Evolutionary conservation across 2,888 invertebrate species (phyloP).

Genomic region (Gonocerus acuteangulatus): DNA sequence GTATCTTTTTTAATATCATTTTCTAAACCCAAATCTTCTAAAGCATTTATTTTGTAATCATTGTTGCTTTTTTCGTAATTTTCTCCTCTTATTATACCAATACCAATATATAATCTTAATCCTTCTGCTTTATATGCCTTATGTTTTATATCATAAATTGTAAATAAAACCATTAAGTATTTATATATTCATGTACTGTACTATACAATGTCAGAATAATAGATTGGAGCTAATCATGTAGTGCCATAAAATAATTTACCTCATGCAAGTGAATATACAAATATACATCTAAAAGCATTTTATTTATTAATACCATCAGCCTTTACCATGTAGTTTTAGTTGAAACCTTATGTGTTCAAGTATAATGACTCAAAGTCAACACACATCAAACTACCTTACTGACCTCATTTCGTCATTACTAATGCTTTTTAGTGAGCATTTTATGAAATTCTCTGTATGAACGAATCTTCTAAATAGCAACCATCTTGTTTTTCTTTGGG

Average conservation of each 20-base stretch:
- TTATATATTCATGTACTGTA: constrained; percentile 2
- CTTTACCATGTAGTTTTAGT: background rate
- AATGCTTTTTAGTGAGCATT: no score
- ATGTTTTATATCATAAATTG: constrained; percentile 20
- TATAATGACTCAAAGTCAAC: no score
- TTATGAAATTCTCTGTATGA: no score
- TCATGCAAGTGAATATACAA: constrained; percentile 18
- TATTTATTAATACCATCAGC: no score
- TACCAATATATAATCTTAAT: background rate
- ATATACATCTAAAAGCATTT: constrained; percentile 3
- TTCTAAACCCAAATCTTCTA: background rate
- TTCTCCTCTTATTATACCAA: background rate
- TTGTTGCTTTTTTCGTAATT: background rate
- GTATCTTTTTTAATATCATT: constrained; percentile 20
- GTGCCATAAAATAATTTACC: constrained; percentile 23
- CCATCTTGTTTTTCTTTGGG: no score
- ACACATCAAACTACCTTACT: no score
- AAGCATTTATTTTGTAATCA: background rate
- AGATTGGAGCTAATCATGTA: constrained; percentile 25
- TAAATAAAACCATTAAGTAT: constrained; percentile 14
- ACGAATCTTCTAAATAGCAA: no score
- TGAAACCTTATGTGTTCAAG: no score
- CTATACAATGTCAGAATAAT: background rate
- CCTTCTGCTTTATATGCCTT: constrained; percentile 16
- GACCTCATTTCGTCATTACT: no score